Conservation (phyloP, 1,140 invertebrate genomes). For the Drosophila lacteicornis region DNA sequence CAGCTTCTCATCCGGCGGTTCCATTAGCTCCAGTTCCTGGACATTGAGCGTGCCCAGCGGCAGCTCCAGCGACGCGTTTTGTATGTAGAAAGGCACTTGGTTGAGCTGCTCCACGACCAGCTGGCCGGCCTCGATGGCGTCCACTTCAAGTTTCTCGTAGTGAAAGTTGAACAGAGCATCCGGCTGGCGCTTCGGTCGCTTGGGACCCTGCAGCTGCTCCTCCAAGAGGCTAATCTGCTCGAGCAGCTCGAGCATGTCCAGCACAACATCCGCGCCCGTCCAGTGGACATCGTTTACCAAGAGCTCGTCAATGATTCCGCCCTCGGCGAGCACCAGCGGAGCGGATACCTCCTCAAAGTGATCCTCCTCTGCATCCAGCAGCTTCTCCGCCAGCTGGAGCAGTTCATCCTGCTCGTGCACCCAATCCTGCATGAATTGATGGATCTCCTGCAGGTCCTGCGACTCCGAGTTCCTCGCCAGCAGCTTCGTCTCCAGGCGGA, state of each 20-base stretch:
- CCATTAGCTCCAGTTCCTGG: slow-evolving; percentile 48
- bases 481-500: slow-evolving; percentile 66
- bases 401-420: slow-evolving; percentile 67
- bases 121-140: slow-evolving; percentile 48
- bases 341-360: slow-evolving; percentile 46
- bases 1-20: slow-evolving; percentile 1
- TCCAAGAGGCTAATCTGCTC: slow-evolving; percentile 54
- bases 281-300: slow-evolving; percentile 61
- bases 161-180: slow-evolving; percentile 39
- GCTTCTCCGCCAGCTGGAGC: slow-evolving; percentile 15
- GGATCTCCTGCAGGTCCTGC: slow-evolving; percentile 74
- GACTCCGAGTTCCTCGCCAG: slow-evolving; percentile 73
- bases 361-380: background rate
- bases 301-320: slow-evolving; percentile 48
- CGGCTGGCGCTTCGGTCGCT: slow-evolving; percentile 47
- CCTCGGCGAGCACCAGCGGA: slow-evolving; percentile 48
- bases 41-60: slow-evolving; percentile 57
- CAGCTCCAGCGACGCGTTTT: slow-evolving; percentile 60
- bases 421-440: slow-evolving; percentile 72
- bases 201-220: background rate
- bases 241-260: slow-evolving; percentile 55
- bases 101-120: slow-evolving; percentile 63
- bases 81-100: slow-evolving; percentile 60
- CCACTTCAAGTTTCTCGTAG: slow-evolving; percentile 63
- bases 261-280: slow-evolving; percentile 48